Conservation (phyloP, 2,888 invertebrate genomes). For the Deroplatys truncata region DNA sequence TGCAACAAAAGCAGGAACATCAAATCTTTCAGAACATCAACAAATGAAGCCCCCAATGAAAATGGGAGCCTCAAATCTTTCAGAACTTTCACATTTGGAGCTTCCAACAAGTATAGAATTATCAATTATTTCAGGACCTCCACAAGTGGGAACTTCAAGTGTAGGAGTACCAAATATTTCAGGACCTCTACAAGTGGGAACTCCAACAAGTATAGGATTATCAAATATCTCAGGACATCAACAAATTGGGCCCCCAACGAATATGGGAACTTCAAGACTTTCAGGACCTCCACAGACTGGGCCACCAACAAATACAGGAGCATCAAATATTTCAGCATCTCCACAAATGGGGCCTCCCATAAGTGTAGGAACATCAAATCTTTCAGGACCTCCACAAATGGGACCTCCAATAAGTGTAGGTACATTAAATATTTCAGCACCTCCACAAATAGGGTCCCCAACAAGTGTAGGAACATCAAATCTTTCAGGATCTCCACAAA, state of each 20-base stretch:
- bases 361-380: neutral
- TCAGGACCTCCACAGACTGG: no score
- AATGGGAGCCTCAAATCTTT: no score
- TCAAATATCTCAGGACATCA: neutral
- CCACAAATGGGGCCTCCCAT: neutral
- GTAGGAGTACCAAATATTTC: neutral
- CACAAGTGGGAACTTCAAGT: neutral
- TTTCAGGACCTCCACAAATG: neutral
- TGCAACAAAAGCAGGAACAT: neutral
- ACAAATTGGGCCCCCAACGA: neutral
- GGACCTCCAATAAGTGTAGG: neutral
- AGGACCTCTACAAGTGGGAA: neutral
- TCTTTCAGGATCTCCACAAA: neutral
- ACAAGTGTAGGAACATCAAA: neutral
- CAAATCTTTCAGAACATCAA: no score
- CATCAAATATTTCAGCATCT: neutral
- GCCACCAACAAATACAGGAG: neutral
- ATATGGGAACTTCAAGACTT: no score
- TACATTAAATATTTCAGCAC: neutral
- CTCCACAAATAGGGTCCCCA: neutral
- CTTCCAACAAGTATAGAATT: no score
- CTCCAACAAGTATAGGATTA: neutral
- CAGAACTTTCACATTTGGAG: no score
- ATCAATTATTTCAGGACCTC: no score
- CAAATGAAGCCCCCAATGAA: no score